Conservation (phyloP, 2,113 vertebrate species). For the Meriones unguiculatus region DNA sequence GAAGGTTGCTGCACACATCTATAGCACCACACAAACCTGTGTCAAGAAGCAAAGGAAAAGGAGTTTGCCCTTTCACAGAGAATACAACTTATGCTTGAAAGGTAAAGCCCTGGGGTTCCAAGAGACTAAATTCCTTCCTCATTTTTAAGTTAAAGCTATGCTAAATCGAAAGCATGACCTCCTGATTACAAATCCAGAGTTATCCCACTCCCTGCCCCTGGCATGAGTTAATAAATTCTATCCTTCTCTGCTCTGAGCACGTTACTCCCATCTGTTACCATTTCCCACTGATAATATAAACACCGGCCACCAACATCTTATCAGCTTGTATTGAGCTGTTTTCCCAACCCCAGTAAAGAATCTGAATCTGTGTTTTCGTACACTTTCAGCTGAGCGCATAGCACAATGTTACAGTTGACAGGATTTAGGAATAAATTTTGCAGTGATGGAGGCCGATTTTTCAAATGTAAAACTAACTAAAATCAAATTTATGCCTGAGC, state of each 20-base stretch:
- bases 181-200: neutral
- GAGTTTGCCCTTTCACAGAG: neutral
- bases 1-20: neutral
- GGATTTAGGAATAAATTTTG: slow-evolving; percentile 42
- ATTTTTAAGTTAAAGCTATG: neutral
- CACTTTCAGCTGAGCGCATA: neutral
- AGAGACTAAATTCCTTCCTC: neutral
- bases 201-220: neutral
- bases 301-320: neutral
- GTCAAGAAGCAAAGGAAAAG: neutral
- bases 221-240: neutral
- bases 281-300: slow-evolving; percentile 22
- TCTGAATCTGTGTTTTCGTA: slow-evolving; percentile 30
- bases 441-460: neutral
- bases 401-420: neutral
- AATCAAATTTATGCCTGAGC: neutral
- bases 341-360: neutral
- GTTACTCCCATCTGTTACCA: neutral
- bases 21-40: neutral
- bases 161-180: neutral
- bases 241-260: neutral
- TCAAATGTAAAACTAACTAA: slow-evolving; percentile 34
- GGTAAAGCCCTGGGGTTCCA: neutral
- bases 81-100: neutral
- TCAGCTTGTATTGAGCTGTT: neutral